Evolutionary conservation across 2,888 invertebrate genomes (phyloP).

Genomic region (Drosophila birchii): DNA sequence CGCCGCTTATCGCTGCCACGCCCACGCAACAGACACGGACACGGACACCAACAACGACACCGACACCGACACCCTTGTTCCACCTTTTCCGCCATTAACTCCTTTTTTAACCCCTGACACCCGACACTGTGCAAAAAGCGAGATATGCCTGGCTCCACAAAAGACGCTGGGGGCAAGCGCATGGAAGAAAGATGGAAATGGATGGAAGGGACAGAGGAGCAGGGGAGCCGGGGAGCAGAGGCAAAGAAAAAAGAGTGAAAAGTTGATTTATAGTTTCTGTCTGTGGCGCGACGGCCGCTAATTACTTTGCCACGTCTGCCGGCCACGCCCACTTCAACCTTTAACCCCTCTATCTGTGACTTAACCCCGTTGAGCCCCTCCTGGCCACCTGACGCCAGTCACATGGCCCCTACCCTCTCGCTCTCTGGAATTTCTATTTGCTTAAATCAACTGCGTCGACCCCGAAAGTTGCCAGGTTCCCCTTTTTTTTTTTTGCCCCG

Average conservation of each 20-base stretch:
- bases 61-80: constrained; percentile 6
- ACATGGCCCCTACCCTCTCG: constrained; percentile 16
- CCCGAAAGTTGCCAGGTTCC: constrained; percentile 40
- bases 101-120: constrained; percentile 19
- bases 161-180: constrained; percentile 18
- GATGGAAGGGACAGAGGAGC: neutral
- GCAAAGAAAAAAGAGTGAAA: constrained; percentile 55
- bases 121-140: constrained; percentile 11
- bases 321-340: constrained; percentile 63
- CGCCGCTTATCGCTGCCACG: constrained; percentile 47
- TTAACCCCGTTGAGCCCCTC: constrained; percentile 7
- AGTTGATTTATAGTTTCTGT: constrained; percentile 79
- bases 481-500: neutral
- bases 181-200: neutral
- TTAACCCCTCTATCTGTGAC: constrained; percentile 13
- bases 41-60: neutral
- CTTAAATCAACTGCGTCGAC: constrained; percentile 65
- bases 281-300: constrained; percentile 74
- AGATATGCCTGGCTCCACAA: constrained; percentile 20
- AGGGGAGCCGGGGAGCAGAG: no score
- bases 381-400: constrained; percentile 46
- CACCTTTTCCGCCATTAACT: constrained; percentile 10
- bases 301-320: constrained; percentile 78
- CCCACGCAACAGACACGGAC: constrained; percentile 43
- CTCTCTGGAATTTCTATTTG: constrained; percentile 61